phyloP scores from a whole-genome alignment of 2,888 invertebrate species.

The Campaea margaritaria region DNA sequence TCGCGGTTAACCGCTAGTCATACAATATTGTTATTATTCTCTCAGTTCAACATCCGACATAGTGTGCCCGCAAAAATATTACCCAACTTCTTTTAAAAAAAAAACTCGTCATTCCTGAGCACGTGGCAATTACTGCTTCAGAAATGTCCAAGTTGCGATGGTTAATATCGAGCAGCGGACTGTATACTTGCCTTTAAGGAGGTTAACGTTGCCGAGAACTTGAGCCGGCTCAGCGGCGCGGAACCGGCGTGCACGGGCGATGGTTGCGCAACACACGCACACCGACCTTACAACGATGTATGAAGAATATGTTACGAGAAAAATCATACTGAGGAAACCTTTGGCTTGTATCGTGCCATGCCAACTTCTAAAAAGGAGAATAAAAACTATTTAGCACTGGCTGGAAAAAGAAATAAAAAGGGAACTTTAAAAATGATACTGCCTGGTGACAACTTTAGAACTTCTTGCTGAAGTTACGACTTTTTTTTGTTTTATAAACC shows the following conservation, averaged over 20 bases:
- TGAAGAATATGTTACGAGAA: slow-evolving; percentile 23
- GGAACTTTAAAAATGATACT: no score
- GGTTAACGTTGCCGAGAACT: slow-evolving; percentile 79
- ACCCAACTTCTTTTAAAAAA: background rate
- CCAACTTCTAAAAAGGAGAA: no score
- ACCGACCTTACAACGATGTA: slow-evolving; percentile 37
- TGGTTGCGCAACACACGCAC: slow-evolving; percentile 72
- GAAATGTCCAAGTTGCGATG: slow-evolving; percentile 25
- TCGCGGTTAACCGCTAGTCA: no score
- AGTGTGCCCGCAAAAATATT: no score
- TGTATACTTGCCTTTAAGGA: slow-evolving; percentile 63
- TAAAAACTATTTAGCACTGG: no score
- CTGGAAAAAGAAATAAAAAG: no score
- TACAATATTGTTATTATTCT: no score
- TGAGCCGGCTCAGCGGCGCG: slow-evolving; percentile 62
- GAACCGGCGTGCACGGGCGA: slow-evolving; percentile 56
- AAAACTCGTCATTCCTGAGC: background rate
- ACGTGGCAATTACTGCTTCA: slow-evolving; percentile 25
- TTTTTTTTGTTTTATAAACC: no score
- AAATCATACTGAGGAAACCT: background rate
- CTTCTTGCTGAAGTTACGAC: no score
- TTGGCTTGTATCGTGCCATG: no score
- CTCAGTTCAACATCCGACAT: no score
- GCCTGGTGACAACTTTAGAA: no score
- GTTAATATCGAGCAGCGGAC: slow-evolving; percentile 13